Evolutionary conservation across 2,888 invertebrate genomes (phyloP), one percentile per base, ranked within the genome.

Genomic region (Lordiphosa andalusiaca): DNA sequence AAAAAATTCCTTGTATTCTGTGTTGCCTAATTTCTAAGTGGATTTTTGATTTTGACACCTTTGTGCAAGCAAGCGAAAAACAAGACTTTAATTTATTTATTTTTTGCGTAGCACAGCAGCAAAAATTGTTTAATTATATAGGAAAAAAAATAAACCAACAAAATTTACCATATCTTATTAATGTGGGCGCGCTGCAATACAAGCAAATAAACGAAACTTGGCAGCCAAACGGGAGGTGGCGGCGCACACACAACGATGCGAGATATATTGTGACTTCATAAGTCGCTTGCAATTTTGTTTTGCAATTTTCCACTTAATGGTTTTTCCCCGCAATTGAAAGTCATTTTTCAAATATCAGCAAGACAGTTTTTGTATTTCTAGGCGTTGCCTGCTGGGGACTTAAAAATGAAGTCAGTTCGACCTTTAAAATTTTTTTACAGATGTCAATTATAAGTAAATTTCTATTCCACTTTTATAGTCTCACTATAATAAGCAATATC

Each of bases 261-360:
- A 30, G 30, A 30, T 30, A 9, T 55, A 47, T 56, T 75, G 64
- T 71, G 76, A 73, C 62, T 69, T 67, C 62, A 72, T 57, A 52
- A 55, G 40, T 58, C 13, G 63, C 61, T 68, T 71, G 76, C 76
- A 62, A 67, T 62, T 56, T 47, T 59, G 7, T 51, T 41, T 51
- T 12, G 60, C 67, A 57, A 80, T 76, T 77, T 77, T 77, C 64
- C 69, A 69, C 55, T 60, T 53, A 73, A 71, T 69, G 62, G 47
- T 40, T 65, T 66, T 66, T 55, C 56, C 38, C 35, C 12, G 21
- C 35, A 59, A 40, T 56, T 47, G 39, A 63, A 69, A 71, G 48
- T 23, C 53, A 69, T 62, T 64, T 71, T 57, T 64, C 59, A 73
- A 65, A 41, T 41, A 67, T 60, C 64, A 46, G 50, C 53, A 49